phyloP scores from a whole-genome alignment of 37 sponge, comb jelly and placozoan species.

The Halichondria panicea region DNA sequence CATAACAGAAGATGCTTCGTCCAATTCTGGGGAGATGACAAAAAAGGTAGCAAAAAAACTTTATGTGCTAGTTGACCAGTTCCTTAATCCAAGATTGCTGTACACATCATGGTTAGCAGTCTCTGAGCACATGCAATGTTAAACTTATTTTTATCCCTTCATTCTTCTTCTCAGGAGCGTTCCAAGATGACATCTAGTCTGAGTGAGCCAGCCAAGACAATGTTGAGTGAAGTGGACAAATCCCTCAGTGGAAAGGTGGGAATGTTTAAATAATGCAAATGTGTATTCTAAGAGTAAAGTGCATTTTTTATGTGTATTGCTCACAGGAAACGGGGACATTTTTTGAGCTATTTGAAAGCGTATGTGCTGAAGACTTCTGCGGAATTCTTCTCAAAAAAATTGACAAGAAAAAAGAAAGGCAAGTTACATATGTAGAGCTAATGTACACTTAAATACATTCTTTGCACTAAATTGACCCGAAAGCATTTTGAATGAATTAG shows the following conservation, averaged over 20 bases:
- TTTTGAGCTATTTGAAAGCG: conserved; percentile 53
- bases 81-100: too few relatives aligned
- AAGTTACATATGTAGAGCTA: neutral
- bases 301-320: neutral
- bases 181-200: conserved; percentile 31
- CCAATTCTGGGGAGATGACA: too few relatives aligned
- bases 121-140: neutral
- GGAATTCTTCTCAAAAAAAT: conserved; percentile 81
- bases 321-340: conserved; percentile 56
- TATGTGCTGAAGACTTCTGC: conserved; percentile 56
- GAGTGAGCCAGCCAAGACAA: conserved; percentile 31
- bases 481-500: too few relatives aligned
- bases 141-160: neutral
- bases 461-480: too few relatives aligned
- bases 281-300: neutral
- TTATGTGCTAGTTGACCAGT: neutral
- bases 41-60: neutral
- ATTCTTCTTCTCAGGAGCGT: conserved; percentile 38
- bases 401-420: conserved; percentile 93
- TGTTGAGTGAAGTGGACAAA: conserved; percentile 15
- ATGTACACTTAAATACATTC: too few relatives aligned
- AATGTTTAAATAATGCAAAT: neutral
- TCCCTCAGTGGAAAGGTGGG: conserved; percentile 67
- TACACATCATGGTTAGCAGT: too few relatives aligned
- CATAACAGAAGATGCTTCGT: conserved; percentile 53